A percentile compares a stretch with the other conserved stretches of the same genome.
Evolutionary conservation across 2,797 vertebrate genomes (phyloP).

Genomic region (Falco columbarius): DNA sequence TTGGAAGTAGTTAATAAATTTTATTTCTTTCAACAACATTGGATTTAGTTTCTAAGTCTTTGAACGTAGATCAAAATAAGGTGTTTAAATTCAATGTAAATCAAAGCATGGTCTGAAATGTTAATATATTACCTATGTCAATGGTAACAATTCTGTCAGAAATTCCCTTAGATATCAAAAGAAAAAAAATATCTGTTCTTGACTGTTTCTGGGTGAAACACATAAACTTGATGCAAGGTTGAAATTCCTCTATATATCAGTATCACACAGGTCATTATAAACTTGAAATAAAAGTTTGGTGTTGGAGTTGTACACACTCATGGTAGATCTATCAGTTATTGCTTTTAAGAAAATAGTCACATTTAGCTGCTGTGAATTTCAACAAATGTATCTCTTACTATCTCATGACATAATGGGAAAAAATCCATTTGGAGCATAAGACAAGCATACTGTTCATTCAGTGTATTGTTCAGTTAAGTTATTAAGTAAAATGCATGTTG

Average conservation of each 20-base stretch:
- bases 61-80: conserved; percentile 44
- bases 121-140: not conserved
- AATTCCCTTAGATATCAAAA: conserved; percentile 7
- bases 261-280: not conserved
- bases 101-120: conserved; percentile 39
- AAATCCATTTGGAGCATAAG: not conserved
- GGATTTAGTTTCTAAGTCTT: conserved; percentile 27
- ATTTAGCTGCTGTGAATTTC: not conserved
- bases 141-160: not conserved
- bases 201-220: not conserved
- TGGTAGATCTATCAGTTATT: not conserved
- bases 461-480: not conserved
- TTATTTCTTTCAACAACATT: not conserved
- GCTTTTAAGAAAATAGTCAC: not conserved
- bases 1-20: conserved; percentile 32
- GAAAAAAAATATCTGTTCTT: not conserved
- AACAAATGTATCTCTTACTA: not conserved
- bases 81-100: conserved; percentile 43
- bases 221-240: not conserved
- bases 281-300: not conserved
- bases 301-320: not conserved
- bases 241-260: not conserved
- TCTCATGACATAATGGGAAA: not conserved
- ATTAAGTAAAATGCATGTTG: not conserved
- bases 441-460: not conserved